Base-by-base conservation (phyloP, 2,797 vertebrate genomes). In the Channallabes apus region DNA sequence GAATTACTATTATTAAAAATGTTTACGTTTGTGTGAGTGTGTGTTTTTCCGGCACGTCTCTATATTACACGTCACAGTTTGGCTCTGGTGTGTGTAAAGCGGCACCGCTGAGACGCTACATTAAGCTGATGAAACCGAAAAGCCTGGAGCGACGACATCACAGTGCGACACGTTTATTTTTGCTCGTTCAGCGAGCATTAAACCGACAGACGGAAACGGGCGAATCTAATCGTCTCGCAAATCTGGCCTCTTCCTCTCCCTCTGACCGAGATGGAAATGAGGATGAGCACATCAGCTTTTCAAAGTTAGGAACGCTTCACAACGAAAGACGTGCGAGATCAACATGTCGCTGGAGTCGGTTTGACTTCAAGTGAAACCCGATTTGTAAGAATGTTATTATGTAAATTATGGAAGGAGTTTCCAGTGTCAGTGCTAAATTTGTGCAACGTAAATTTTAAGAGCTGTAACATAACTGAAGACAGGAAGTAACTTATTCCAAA, bases 141-240 rank as follows among this genome's bases (percentile, higher is more conserved):
- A 32, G 64, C n/a, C 32, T 54, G 3, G 29, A n/a, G 80, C 51
- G 38, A 68, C 18, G 6, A 58, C 82, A 84, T 85, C 69, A 84
- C 69, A 78, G 51, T 89, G 71, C 82, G 82, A 64, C 68, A 79
- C 12, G 82, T 65, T 51, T 38, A 22, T 83, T 83, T 41, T 73
- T 73, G 81, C 59, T 75, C 62, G 81, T 80, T 88, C 87, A 87
- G 85, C 65, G 65, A 88, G 85, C 85, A 87, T 88, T 82, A 87
- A 89, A 88, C 82, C 84, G 87, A 87, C 88, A 87, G 82, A 72
- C 38, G 67, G 81, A 79, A 83, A 71, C 54, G 22, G 62, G 58
- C 7, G 38, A 72, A 80, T 82, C 73, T 67, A 67, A 86, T 80
- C 76, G 72, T 65, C 64, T 35, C 22, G 41, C 71, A 76, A 67